These are phyloP conservation scores for Tichodroma muraria DNA, from an alignment of 2,113 vertebrate species.

Conservation along the genomic window DNA sequence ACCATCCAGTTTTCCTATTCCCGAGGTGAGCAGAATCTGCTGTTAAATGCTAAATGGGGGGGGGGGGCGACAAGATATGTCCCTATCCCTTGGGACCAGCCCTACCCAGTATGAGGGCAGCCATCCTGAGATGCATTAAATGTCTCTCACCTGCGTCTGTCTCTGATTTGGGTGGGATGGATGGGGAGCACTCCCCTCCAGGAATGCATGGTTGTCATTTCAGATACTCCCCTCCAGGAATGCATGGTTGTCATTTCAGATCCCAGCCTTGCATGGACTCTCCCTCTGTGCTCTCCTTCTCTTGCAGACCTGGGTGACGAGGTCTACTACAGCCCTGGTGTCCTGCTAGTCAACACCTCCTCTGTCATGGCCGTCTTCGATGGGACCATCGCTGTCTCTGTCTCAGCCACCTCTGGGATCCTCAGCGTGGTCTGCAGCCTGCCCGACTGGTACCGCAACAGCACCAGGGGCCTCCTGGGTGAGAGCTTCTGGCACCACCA, in stretches of 20 bases:
- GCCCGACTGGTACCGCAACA: background rate
- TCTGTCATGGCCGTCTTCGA: background rate
- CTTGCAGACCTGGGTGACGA: background rate
- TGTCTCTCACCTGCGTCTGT: background rate
- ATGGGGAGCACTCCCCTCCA: background rate
- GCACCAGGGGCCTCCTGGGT: conserved; percentile 48
- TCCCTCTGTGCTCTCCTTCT: background rate
- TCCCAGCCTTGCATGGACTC: background rate
- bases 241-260: background rate
- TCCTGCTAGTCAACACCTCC: background rate
- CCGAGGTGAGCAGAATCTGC: background rate
- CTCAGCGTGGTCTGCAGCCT: conserved; percentile 24
- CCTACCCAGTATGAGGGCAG: fast-evolving
- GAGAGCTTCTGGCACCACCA: background rate
- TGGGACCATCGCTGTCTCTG: background rate
- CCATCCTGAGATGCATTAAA: background rate
- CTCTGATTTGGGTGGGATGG: background rate
- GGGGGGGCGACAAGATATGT: fast-evolving
- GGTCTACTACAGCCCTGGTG: background rate
- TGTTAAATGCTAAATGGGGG: background rate
- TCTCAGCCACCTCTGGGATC: background rate
- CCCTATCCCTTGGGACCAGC: background rate
- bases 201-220: background rate
- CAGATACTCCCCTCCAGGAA: background rate
- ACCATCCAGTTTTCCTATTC: conserved; percentile 20